These are phyloP conservation scores for Allobates femoralis DNA, from an alignment of 2,797 vertebrate genomes.

Conservation along the genomic window DNA sequence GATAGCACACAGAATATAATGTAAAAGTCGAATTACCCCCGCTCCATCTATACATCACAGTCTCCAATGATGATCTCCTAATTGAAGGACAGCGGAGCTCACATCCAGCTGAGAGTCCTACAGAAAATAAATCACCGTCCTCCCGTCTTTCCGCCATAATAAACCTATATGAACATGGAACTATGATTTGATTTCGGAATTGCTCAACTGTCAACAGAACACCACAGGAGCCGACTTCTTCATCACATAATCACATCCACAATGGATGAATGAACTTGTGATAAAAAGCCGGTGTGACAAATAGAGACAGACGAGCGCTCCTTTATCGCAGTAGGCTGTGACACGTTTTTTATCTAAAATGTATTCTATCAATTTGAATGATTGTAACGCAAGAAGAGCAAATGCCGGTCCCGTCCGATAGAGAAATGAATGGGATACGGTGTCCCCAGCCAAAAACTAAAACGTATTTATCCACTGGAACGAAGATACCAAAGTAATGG, in stretches of 20 bases:
- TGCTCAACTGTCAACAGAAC: slow-evolving; percentile 50
- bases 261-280: slow-evolving; percentile 57
- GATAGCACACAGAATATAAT: not conserved
- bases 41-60: not conserved
- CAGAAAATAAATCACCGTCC: not conserved
- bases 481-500: not conserved
- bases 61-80: not conserved
- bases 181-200: slow-evolving; percentile 48
- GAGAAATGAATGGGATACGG: not conserved
- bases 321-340: slow-evolving; percentile 43
- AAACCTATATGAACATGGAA: slow-evolving; percentile 29
- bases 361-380: slow-evolving; percentile 57
- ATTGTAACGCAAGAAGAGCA: slow-evolving; percentile 7
- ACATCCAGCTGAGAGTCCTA: not conserved
- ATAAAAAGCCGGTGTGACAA: slow-evolving; percentile 58
- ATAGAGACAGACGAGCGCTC: slow-evolving; percentile 52
- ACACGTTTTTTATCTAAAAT: slow-evolving; percentile 50
- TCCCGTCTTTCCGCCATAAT: not conserved
- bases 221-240: slow-evolving; percentile 48
- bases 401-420: not conserved
- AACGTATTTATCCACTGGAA: not conserved
- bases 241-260: slow-evolving; percentile 57
- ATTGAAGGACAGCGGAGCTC: slow-evolving; percentile 6
- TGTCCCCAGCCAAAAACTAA: not conserved
- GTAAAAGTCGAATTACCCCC: not conserved